phyloP scores from a whole-genome alignment of 2,113 vertebrate genomes.

The Pangasianodon hypophthalmus region DNA sequence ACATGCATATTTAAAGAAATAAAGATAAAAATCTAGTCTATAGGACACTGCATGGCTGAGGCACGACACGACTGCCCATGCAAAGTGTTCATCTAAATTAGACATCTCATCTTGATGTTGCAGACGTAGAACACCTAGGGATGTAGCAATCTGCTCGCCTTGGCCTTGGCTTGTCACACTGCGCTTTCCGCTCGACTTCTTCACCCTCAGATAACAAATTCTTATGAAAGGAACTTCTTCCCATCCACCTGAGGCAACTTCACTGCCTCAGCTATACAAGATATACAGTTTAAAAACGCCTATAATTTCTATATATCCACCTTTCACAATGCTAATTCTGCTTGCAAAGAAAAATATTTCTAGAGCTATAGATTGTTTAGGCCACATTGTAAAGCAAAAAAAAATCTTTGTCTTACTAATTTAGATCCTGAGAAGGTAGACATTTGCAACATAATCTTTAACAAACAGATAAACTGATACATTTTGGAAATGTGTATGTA shows the following conservation, averaged over 20 bases:
- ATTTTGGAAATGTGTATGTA: background rate
- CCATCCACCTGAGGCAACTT: slow-evolving; percentile 4
- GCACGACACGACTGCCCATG: background rate
- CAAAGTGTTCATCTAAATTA: slow-evolving; percentile 40
- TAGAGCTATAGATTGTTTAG: background rate
- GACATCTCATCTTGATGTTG: slow-evolving; percentile 26
- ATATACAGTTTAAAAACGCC: background rate
- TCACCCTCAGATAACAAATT: slow-evolving; percentile 37
- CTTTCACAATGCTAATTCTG: background rate
- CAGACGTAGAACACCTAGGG: slow-evolving; percentile 33
- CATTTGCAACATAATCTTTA: background rate
- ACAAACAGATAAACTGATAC: background rate
- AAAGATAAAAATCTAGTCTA: slow-evolving; percentile 3
- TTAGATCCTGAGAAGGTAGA: background rate
- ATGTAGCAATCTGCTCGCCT: slow-evolving; percentile 16
- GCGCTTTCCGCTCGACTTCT: slow-evolving; percentile 45
- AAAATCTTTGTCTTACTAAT: background rate
- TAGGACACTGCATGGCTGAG: background rate
- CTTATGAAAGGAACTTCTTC: background rate
- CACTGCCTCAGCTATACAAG: background rate
- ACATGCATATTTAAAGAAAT: background rate
- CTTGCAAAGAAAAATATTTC: background rate
- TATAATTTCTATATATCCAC: background rate
- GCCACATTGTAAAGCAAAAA: background rate
- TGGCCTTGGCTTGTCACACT: slow-evolving; percentile 23